A percentile compares a stretch with the other conserved stretches of the same genome.
Conservation (phyloP, 2,113 vertebrate genomes). For the Connochaetes taurinus region DNA sequence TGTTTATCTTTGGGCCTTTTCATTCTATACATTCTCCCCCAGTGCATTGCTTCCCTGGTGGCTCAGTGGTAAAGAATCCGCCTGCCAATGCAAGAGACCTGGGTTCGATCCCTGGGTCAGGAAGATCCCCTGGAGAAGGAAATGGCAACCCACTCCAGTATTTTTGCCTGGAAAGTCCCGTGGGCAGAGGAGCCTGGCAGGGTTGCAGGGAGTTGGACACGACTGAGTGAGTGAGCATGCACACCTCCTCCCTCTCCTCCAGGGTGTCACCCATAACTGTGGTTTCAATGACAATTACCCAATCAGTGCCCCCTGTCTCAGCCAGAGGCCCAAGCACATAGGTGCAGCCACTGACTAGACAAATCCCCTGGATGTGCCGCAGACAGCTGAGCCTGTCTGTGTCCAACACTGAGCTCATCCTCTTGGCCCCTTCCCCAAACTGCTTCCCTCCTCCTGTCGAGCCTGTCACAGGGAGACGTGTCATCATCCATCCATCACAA, state of each 20-base stretch:
- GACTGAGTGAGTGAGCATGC: background rate
- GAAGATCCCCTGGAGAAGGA: background rate
- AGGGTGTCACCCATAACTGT: background rate
- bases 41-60: background rate
- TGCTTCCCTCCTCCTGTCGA: background rate
- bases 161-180: background rate
- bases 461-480: background rate
- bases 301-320: background rate
- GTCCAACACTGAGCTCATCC: background rate
- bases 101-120: background rate
- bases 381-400: background rate
- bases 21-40: too few relatives aligned
- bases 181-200: background rate
- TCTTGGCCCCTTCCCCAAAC: background rate
- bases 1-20: background rate
- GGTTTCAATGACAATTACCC: background rate
- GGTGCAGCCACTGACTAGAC: background rate
- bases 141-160: background rate
- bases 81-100: background rate
- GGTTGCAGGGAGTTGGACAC: background rate
- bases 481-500: accelerated
- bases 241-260: background rate
- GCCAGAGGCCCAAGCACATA: background rate
- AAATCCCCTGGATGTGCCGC: background rate
- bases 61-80: background rate